Evolutionary conservation across 2,797 vertebrate genomes (phyloP), one percentile per base, ranked within the genome.

Genomic region (Catharus ustulatus): DNA sequence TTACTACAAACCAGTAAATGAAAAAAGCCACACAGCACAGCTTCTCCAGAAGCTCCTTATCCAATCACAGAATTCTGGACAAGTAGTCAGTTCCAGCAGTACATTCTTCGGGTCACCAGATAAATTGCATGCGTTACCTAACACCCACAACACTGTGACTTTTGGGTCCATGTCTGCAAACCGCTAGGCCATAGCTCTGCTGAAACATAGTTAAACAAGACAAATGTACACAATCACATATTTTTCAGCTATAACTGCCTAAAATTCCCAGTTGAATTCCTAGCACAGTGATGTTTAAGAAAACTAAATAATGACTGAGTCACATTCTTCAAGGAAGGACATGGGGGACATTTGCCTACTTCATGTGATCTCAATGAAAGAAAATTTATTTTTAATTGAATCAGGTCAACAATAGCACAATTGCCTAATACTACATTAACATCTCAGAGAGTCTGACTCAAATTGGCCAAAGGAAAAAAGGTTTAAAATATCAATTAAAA

Each of bases 401-500:
- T 86, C 49, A 51, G 49, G 61, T 77, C 80, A 86, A 91, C 83
- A 92, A 91, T 49, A 79, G 38, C 71, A 84, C 62, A 49, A 63
- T 90, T 95, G 55, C 73, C 67, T 89, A 94, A 94, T 82, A 86
- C 52, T 83, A 92, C 45, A 91, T 86, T 93, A 91, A 82, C 59
- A 68, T 90, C 74, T 88, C 73, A 76, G 69, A 82, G 69, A 91
- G 51, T 48, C 69, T 77, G 38, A 49, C 22, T 74, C 63, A 94
- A 96, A 93, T 13, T 91, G 74, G 24, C 54, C 74, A 90, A 79
- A 94, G 86, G 74, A 94, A 88, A 68, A 54, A 93, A 93, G 77
- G 93, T 94, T 94, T 96, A 94, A 96, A 96, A 88, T 96, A 84
- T 95, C 93, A 94, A 90, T 96, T 96, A 93, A 93, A 93, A 95